Conservation (phyloP, 2,797 vertebrate species). For the Aldrovandia affinis region DNA sequence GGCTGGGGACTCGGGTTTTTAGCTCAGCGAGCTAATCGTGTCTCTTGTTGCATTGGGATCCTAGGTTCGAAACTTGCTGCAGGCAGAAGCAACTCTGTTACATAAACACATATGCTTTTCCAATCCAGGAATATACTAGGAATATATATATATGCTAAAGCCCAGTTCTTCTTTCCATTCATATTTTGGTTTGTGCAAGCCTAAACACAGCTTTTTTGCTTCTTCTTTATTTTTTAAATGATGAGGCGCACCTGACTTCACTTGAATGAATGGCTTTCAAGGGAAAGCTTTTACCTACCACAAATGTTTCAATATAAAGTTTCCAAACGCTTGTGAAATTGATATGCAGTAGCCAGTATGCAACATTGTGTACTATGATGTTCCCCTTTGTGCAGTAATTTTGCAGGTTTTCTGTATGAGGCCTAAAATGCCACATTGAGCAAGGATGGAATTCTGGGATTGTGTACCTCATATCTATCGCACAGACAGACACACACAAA, state of each 20-base stretch:
- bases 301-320: neutral
- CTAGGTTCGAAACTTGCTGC: no score
- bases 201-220: neutral
- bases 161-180: neutral
- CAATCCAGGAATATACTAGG: neutral
- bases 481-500: neutral
- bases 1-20: no score
- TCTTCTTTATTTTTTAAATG: neutral
- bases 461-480: neutral
- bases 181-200: neutral
- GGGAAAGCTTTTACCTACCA: neutral
- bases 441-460: neutral
- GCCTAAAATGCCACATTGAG: neutral
- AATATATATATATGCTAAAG: neutral
- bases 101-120: neutral
- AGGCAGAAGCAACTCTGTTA: no score
- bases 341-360: neutral
- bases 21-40: no score
- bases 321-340: neutral
- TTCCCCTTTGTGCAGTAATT: neutral
- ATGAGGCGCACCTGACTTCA: neutral
- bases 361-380: neutral
- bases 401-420: neutral
- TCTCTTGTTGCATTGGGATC: no score
- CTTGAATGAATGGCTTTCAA: neutral